A percentile compares a stretch with the other conserved stretches of the same genome.
phyloP scores from a whole-genome alignment of 35 echinoderm and acorn worm species.

The Acanthaster planci region DNA sequence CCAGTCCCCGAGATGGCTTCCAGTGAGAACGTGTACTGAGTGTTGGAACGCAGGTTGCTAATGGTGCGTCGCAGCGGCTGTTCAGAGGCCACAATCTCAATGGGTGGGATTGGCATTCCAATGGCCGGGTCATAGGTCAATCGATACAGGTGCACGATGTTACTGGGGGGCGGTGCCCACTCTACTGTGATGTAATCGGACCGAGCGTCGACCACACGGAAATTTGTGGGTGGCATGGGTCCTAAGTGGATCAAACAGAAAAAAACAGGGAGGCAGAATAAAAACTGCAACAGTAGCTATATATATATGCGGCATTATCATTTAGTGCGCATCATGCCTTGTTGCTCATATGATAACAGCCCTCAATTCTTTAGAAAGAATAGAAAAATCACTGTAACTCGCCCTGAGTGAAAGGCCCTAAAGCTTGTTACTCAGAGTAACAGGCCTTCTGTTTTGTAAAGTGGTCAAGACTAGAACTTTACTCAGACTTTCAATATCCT shows the following conservation, averaged over 20 bases:
- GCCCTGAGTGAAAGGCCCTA: too few relatives aligned
- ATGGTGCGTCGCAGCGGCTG: not conserved
- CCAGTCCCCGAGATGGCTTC: constrained; percentile 7
- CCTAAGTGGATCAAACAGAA: not conserved
- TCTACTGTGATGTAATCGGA: not conserved
- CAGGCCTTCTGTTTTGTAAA: too few relatives aligned
- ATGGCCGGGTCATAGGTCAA: not conserved
- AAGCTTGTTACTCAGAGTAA: too few relatives aligned
- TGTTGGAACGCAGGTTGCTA: not conserved
- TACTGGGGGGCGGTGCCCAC: not conserved
- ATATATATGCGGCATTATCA: too few relatives aligned
- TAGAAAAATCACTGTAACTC: too few relatives aligned
- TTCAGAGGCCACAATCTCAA: not conserved
- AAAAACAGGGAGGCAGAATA: not conserved
- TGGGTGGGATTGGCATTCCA: not conserved
- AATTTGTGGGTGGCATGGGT: not conserved
- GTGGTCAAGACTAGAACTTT: too few relatives aligned
- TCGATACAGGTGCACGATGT: not conserved
- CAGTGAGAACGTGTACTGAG: constrained; percentile 33
- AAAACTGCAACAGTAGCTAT: too few relatives aligned
- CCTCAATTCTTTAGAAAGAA: too few relatives aligned
- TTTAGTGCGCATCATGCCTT: too few relatives aligned
- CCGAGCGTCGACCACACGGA: not conserved
- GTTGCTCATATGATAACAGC: too few relatives aligned
- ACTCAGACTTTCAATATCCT: too few relatives aligned